Evolutionary conservation across 2,797 vertebrate species (phyloP).

Genomic region (Periparus ater): DNA sequence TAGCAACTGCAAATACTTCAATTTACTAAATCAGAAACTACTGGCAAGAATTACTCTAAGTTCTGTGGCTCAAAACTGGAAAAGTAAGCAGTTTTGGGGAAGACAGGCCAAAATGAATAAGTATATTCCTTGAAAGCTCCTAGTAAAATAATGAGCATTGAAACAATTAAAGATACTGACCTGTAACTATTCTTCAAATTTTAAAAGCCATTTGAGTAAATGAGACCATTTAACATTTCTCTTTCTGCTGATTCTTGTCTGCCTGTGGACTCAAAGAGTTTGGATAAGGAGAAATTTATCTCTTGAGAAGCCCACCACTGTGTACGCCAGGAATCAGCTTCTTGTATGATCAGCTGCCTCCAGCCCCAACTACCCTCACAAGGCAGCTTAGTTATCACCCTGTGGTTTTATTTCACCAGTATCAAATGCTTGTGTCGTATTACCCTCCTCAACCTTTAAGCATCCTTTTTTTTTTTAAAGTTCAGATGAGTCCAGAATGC

Average conservation of each 20-base stretch:
- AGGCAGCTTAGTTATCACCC: background rate
- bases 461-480: background rate
- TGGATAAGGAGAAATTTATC: background rate
- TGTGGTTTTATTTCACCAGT: background rate
- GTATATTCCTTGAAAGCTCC: background rate
- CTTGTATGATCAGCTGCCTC: background rate
- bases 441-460: background rate
- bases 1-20: constrained; percentile 4
- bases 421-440: background rate
- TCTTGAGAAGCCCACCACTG: background rate
- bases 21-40: constrained; percentile 15
- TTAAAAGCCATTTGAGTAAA: background rate
- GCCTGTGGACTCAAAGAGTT: background rate
- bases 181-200: background rate
- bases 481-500: background rate
- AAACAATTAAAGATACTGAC: background rate
- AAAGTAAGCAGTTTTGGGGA: background rate
- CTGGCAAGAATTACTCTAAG: background rate
- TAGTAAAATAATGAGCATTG: background rate
- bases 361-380: background rate
- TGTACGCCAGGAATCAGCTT: background rate
- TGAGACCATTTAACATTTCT: background rate
- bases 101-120: background rate
- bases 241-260: background rate
- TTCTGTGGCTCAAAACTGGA: background rate